Conservation (phyloP, 2,113 vertebrate genomes). For the Melanostigma gelatinosum region DNA sequence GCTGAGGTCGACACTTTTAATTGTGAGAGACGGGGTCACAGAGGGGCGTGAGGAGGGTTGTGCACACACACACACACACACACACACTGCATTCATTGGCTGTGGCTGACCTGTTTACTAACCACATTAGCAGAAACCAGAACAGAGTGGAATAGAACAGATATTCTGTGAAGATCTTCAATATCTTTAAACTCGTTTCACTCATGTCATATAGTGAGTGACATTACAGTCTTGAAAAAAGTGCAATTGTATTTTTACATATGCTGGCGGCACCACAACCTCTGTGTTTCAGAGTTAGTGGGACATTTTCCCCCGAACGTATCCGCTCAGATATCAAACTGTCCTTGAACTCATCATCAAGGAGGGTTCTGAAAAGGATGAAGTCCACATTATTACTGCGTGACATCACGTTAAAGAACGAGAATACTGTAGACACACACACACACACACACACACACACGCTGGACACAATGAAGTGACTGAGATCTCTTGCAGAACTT, state of each 20-base stretch:
- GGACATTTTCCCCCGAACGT: not conserved
- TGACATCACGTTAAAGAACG: no score
- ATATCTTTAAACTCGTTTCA: not conserved
- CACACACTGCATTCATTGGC: conserved; percentile 41
- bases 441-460: conserved; percentile 26
- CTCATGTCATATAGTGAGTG: no score
- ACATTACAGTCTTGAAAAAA: no score
- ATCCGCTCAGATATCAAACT: not conserved
- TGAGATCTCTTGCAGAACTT: conserved; percentile 8
- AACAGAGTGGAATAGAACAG: not conserved
- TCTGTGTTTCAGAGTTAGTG: not conserved
- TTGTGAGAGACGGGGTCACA: conserved; percentile 72
- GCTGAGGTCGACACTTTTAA: conserved; percentile 83
- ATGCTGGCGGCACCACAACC: no score
- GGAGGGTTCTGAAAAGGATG: not conserved
- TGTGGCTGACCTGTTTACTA: conserved; percentile 68
- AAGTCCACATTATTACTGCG: not conserved
- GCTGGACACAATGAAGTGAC: conserved; percentile 13
- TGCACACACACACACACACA: conserved; percentile 19
- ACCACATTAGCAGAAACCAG: conserved; percentile 41
- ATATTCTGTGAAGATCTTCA: not conserved
- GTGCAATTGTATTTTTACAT: no score
- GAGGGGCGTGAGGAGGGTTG: conserved; percentile 42
- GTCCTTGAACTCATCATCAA: conserved; percentile 1
- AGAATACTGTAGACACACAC: conserved; percentile 9